These are phyloP conservation scores for Neostethus bicornis DNA, from an alignment of 2,797 vertebrate genomes.

Conservation along the genomic window DNA sequence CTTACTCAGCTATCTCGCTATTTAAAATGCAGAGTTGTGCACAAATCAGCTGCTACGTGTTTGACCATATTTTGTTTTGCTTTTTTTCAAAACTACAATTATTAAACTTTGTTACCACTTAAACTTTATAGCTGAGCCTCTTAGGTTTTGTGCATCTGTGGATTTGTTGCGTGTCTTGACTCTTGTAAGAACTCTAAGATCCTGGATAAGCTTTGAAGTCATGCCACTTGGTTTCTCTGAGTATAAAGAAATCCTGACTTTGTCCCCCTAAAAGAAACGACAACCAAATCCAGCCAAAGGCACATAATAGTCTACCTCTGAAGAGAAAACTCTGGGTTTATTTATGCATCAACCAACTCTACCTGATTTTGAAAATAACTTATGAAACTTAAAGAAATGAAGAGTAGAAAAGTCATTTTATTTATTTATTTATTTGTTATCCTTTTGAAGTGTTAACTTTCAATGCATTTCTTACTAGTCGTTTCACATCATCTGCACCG, in stretches of 20 bases:
- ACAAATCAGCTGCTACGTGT: background rate
- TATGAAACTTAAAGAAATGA: constrained; percentile 27
- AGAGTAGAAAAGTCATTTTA: constrained; percentile 16
- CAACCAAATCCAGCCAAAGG: constrained; percentile 62
- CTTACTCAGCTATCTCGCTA: constrained; percentile 13
- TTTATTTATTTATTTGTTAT: constrained; percentile 7
- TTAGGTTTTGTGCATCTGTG: constrained; percentile 41
- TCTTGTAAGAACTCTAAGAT: constrained; percentile 61
- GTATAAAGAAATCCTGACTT: constrained; percentile 72
- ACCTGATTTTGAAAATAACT: constrained; percentile 25
- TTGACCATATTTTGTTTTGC: constrained; percentile 9
- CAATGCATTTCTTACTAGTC: constrained; percentile 22
- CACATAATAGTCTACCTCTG: constrained; percentile 60
- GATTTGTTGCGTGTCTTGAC: constrained; percentile 46
- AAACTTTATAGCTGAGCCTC: constrained; percentile 37
- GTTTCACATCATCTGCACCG: constrained; percentile 13
- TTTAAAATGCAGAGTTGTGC: background rate
- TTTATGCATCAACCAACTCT: constrained; percentile 40
- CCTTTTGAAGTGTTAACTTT: constrained; percentile 7
- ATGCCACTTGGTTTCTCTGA: constrained; percentile 75
- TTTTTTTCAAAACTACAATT: constrained; percentile 24
- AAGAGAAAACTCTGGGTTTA: constrained; percentile 34
- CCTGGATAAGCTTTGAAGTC: constrained; percentile 73
- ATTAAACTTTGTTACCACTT: constrained; percentile 33
- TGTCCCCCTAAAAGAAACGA: constrained; percentile 64